Percentiles rank a stretch among this genome's conserved stretches.
phyloP scores from a whole-genome alignment of 2,888 invertebrate species.

The Gnatocerus cornutus region DNA sequence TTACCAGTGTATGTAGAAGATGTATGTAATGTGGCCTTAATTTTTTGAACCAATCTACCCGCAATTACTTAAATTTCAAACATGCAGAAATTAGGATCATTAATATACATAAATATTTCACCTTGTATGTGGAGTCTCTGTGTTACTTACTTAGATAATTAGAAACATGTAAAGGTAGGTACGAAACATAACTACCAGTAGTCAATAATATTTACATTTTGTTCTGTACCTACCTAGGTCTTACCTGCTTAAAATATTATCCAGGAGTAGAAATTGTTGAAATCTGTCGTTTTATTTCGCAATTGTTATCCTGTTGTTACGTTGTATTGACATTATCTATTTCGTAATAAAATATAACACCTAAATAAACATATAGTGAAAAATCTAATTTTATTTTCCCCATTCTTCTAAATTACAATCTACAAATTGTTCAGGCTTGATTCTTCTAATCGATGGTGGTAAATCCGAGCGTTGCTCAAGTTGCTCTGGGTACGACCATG shows the following conservation, averaged over 20 bases:
- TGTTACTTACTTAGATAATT: slow-evolving; percentile 2
- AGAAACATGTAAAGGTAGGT: not conserved
- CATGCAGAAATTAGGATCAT: not conserved
- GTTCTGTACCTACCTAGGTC: not conserved
- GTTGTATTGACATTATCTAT: slow-evolving; percentile 13
- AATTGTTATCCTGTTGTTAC: slow-evolving; percentile 11
- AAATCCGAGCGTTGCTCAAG: slow-evolving; percentile 73
- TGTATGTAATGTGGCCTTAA: slow-evolving; percentile 11
- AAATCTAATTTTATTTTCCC: slow-evolving; percentile 68
- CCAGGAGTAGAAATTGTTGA: slow-evolving; percentile 1
- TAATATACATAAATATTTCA: not conserved
- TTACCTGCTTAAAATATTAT: slow-evolving; percentile 4
- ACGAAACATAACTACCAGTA: not conserved
- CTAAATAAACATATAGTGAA: slow-evolving; percentile 11
- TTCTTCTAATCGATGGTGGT: slow-evolving; percentile 77
- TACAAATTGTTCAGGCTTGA: slow-evolving; percentile 73
- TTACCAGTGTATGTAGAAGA: slow-evolving; percentile 10
- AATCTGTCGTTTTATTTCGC: slow-evolving; percentile 1
- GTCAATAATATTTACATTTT: slow-evolving; percentile 1
- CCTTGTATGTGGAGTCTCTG: not conserved
- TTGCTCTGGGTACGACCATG: slow-evolving; percentile 74
- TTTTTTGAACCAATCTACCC: slow-evolving; percentile 4
- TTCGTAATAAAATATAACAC: slow-evolving; percentile 16
- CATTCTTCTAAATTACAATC: slow-evolving; percentile 74
- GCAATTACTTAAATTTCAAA: not conserved